Percentiles rank a stretch among this genome's conserved stretches.
These are phyloP conservation scores for Spinus olivaceus DNA, from an alignment of 2,797 vertebrate genomes.

Conservation along the genomic window DNA sequence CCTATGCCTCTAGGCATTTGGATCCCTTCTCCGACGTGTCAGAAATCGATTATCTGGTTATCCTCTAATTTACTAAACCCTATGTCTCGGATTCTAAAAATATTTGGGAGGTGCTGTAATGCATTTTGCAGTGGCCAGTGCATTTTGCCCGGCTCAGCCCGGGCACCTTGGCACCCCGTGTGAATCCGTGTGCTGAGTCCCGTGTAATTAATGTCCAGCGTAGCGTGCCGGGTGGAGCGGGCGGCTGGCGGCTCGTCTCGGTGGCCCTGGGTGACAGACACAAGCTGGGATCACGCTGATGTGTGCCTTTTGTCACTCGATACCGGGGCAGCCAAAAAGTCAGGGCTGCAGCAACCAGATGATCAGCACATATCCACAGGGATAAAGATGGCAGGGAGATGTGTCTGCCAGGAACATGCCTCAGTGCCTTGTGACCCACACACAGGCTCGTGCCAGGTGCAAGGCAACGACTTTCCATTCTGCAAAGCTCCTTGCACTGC, in stretches of 20 bases:
- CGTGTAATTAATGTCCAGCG: constrained; percentile 1
- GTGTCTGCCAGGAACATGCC: neutral
- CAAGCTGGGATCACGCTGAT: neutral
- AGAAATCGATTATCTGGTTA: constrained; percentile 23
- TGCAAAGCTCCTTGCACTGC: neutral
- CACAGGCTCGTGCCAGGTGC: neutral
- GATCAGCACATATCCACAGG: constrained; percentile 11
- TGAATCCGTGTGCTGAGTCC: neutral
- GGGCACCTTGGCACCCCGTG: constrained; percentile 30
- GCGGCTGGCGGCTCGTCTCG: constrained; percentile 7
- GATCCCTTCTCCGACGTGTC: neutral
- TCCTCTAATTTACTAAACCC: constrained; percentile 20
- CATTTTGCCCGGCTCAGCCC: neutral
- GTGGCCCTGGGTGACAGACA: constrained; percentile 46
- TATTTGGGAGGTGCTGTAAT: constrained; percentile 25
- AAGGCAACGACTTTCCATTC: neutral
- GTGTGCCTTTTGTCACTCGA: constrained; percentile 43
- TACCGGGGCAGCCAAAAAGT: neutral
- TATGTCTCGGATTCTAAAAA: neutral
- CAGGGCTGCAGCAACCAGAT: neutral
- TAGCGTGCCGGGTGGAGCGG: neutral
- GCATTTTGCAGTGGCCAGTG: neutral
- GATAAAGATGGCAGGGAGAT: constrained; percentile 34
- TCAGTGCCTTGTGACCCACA: neutral
- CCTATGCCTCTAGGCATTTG: neutral